phyloP scores from a whole-genome alignment of 2,113 vertebrate genomes.

The Saccopteryx bilineata region DNA sequence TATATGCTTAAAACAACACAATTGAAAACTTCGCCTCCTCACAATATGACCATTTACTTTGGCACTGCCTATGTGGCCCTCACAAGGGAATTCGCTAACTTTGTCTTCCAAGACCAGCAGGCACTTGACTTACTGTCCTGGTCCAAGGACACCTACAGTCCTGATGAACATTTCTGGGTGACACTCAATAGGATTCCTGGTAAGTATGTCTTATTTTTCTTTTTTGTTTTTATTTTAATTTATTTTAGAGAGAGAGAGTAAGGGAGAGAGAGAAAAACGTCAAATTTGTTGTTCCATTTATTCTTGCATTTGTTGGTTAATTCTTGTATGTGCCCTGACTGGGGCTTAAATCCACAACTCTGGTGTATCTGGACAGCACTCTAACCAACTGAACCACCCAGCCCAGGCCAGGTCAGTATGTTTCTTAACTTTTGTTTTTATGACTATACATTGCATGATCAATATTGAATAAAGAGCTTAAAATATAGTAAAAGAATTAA shows the following conservation, averaged over 20 bases:
- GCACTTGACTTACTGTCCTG: slow-evolving; percentile 80
- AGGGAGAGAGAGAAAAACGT: too few relatives aligned
- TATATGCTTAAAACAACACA: slow-evolving; percentile 58
- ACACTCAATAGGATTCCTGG: slow-evolving; percentile 85
- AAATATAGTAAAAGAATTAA: background rate
- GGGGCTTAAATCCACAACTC: too few relatives aligned
- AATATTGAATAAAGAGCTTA: background rate
- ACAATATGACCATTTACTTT: slow-evolving; percentile 81
- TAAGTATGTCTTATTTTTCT: slow-evolving; percentile 58
- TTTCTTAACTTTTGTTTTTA: background rate
- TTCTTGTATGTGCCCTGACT: too few relatives aligned
- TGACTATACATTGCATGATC: background rate
- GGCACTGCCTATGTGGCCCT: slow-evolving; percentile 78
- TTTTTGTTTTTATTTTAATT: too few relatives aligned
- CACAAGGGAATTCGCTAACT: slow-evolving; percentile 74
- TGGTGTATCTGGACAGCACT: too few relatives aligned
- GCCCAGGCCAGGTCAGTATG: slow-evolving; percentile 76
- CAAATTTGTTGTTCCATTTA: too few relatives aligned
- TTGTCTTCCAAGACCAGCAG: slow-evolving; percentile 68
- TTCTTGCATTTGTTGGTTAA: too few relatives aligned
- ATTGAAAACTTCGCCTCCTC: slow-evolving; percentile 13
- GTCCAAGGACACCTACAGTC: slow-evolving; percentile 87
- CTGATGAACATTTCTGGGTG: slow-evolving; percentile 87
- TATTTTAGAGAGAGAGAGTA: too few relatives aligned
- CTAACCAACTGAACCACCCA: too few relatives aligned